Conservation (phyloP, 2,888 invertebrate genomes). For the Eupelmus urozonus region DNA sequence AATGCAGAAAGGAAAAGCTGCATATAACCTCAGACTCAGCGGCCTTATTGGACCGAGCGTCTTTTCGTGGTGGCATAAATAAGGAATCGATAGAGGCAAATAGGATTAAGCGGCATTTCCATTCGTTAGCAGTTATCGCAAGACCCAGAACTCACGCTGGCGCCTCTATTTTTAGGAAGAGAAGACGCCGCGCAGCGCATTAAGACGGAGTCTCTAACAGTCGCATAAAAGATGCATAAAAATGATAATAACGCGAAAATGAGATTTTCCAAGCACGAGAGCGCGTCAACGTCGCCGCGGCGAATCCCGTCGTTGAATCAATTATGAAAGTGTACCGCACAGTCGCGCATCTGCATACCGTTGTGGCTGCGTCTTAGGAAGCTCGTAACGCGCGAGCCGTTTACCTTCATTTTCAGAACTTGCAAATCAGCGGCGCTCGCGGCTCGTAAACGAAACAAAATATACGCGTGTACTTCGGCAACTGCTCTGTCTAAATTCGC, state of each 20-base stretch:
- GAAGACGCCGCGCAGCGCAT: neutral
- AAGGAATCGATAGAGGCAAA: neutral
- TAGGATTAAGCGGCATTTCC: neutral
- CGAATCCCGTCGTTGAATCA: neutral
- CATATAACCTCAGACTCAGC: too few species aligned
- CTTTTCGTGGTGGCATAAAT: neutral
- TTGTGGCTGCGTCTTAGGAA: neutral
- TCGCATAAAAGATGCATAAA: constrained; percentile 6
- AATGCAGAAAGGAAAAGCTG: too few species aligned
- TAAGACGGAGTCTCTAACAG: neutral
- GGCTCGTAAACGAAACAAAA: too few species aligned
- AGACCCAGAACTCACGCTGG: too few species aligned
- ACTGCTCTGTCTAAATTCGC: too few species aligned
- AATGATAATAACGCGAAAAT: constrained; percentile 16
- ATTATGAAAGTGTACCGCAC: neutral
- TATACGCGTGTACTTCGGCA: too few species aligned
- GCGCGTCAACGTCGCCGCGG: neutral
- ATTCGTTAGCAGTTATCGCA: neutral
- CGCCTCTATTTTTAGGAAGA: neutral
- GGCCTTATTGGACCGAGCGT: neutral
- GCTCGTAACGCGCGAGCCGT: neutral
- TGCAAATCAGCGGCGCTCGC: too few species aligned
- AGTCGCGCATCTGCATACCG: neutral
- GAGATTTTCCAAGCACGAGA: neutral
- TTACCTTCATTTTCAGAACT: too few species aligned